Conservation (phyloP, 1,140 invertebrate genomes). For the Cyphomyrmex costatus region DNA sequence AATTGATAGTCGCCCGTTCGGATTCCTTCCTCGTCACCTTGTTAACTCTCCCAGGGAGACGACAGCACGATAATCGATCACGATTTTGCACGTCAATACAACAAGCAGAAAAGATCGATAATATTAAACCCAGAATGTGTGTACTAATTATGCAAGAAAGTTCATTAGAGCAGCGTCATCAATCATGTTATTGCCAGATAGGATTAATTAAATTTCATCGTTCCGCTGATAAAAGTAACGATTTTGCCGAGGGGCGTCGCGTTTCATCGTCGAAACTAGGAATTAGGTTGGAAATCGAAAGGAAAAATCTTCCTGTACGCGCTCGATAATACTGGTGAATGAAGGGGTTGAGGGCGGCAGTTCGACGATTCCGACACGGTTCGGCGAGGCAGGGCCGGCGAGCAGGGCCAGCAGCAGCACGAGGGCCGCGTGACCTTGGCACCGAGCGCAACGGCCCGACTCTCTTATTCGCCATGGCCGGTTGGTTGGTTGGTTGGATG, state of each 20-base stretch:
- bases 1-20: neutral
- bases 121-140: neutral
- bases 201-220: neutral
- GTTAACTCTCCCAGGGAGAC: conserved; percentile 2
- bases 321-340: conserved; percentile 48
- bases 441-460: conserved; percentile 76
- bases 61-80: neutral
- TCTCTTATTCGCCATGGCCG: conserved; percentile 50
- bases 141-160: neutral
- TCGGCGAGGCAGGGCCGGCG: conserved; percentile 41
- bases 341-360: conserved; percentile 74
- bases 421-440: conserved; percentile 78
- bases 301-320: neutral
- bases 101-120: neutral
- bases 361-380: conserved; percentile 32
- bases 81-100: neutral
- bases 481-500: no score
- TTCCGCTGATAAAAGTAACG: neutral
- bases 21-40: conserved; percentile 28
- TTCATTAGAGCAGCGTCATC: neutral
- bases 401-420: conserved; percentile 38
- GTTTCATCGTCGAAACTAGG: neutral
- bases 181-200: neutral
- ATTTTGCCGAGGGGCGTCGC: neutral
- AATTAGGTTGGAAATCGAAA: neutral